Evolutionary conservation across 2,888 invertebrate species (phyloP), one percentile per base, ranked within the genome.

Genomic region (Anthrax anthrax): DNA sequence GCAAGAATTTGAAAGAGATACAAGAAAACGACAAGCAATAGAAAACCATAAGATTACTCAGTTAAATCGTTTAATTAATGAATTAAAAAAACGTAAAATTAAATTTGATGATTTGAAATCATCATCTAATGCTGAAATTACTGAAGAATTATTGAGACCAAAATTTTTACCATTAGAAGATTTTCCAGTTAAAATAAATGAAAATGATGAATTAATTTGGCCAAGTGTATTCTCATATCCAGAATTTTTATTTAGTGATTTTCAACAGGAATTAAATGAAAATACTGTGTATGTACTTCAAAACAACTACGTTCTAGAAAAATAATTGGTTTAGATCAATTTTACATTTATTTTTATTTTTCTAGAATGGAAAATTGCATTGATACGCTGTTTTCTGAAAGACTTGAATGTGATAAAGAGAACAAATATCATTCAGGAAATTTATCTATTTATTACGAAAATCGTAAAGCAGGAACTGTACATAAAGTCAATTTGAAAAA

Each of bases 201-300:
- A 77, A 0, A 56, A 70, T 14, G 70, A 68, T 13, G 63, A 67
- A 38, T 65, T 96, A 13, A 69, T 80, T 43, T 96, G 94, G 94
- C 95, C 95, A 0, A 81, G 91, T 0, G 71, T 88, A 17, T 78
- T 95, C 54, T 70, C 89, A 13, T 96, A 94, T 65, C 95, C 95
- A 0, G 92, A 95, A 67, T 81, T 81, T 59, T 73, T 80, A 48
- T 79, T 84, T 57, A 85, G 89, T 42, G 96, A 97, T 65, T 87
- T 91, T 56, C 75, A 96, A 37, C 80, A 84, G 62, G 75, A 77
- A 48, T 86, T 92, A 58, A 74, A 77, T 12, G 92, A 94, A 68
- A 75, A 80, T 55, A 73, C 74, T 1, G 69, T 72, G 72, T 77
- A 75, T 63, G 63, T 62, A 23, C 13, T 17, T 29, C 29, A 12